Evolutionary conservation across 1,140 invertebrate genomes (phyloP), one percentile per base, ranked within the genome.

Genomic region (Colletes gigas): DNA sequence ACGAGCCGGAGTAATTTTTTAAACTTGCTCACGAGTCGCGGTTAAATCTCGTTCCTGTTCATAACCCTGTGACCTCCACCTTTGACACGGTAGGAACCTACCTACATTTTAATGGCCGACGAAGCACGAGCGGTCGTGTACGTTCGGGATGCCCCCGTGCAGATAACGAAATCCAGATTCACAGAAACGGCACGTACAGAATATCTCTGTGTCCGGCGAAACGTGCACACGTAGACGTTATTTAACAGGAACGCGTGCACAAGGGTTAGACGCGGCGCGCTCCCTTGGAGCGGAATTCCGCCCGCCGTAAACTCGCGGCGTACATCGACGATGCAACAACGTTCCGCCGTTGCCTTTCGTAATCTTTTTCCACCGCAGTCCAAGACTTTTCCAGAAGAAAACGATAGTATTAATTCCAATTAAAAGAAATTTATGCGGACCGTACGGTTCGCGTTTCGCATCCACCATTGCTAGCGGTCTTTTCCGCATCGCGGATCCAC

Each of bases 271-370:
- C 89, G 90, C 90, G 30, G 80, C 68, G 84, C 90, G 91, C 90
- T 91, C 89, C 90, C 91, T 76, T 91, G 90, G 91, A 92, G 91
- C 91, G 91, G 55, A 91, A 86, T 92, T 92, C 91, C 91, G 91
- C 88, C 88, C 84, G 87, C 88, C 78, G 81, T 86, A 71, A 89
- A 68, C 80, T 69, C 78, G 74, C 76, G 74, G 83, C 68, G 74
- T 76, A 44, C 6, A 84, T 82, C 83, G 78, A 59, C 78, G 82
- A 81, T 83, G 84, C 83, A 85, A 82, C 83, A 85, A 82, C 83
- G 72, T 84, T 85, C 80, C 83, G 78, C 41, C 69, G 44, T 55
- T 85, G 72, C 57, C 73, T 85, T 85, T 85, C 84, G 78, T 62
- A 84, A 85, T 72, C 84, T 71, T 68, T 63, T 81, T 55, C 52